Percentiles rank a stretch among this genome's conserved stretches.
These are phyloP conservation scores for Molanna angustata DNA, from an alignment of 2,888 invertebrate genomes.

Conservation along the genomic window DNA sequence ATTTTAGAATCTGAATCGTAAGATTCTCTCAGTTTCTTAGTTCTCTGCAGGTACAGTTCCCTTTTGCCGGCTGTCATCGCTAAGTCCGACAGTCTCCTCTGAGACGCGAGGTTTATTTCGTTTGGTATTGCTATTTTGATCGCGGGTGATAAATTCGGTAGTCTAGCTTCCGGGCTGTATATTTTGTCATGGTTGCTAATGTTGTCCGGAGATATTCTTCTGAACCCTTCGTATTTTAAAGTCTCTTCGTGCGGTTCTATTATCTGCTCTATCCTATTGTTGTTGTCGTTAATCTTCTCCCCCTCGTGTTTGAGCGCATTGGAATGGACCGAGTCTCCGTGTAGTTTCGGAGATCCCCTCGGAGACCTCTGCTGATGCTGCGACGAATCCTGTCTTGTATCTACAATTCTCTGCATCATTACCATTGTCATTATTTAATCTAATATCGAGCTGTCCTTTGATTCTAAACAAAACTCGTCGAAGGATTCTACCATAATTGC, in stretches of 20 bases:
- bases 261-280: conserved; percentile 24
- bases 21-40: conserved; percentile 41
- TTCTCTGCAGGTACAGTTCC: conserved; percentile 36
- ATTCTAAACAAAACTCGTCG: too few relatives aligned
- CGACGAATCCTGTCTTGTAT: conserved; percentile 35
- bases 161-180: conserved; percentile 15
- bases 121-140: conserved; percentile 25
- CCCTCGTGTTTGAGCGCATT: conserved; percentile 6
- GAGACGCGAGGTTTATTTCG: conserved; percentile 25
- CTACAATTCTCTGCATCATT: conserved; percentile 48
- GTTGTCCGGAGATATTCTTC: conserved; percentile 27
- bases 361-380: conserved; percentile 23
- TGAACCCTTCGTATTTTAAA: conserved; percentile 25
- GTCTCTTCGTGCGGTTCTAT: conserved; percentile 23
- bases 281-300: conserved; percentile 20
- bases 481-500: too few relatives aligned
- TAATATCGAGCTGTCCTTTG: too few relatives aligned
- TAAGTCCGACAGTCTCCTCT: conserved; percentile 25
- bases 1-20: conserved; percentile 28
- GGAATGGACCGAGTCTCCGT: conserved; percentile 14
- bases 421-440: conserved; percentile 47
- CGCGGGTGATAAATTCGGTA: conserved; percentile 16
- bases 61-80: conserved; percentile 33
- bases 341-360: conserved; percentile 22
- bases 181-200: conserved; percentile 18